Evolutionary conservation across 2,113 vertebrate species (phyloP), one percentile per base, ranked within the genome.

Genomic region (Corythoichthys haematopterus): DNA sequence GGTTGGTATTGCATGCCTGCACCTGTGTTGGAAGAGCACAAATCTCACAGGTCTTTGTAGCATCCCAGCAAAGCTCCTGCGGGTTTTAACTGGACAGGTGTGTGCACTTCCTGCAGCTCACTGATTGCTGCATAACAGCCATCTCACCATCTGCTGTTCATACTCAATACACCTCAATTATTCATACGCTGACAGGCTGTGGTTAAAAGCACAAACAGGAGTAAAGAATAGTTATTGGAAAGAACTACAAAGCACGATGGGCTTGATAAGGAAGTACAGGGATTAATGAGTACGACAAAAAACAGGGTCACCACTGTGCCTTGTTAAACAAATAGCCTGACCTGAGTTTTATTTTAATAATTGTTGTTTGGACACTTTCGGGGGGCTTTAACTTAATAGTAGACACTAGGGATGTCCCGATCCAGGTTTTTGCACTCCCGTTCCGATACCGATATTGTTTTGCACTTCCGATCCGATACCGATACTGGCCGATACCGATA

Each of bases 91-190:
- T 58, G 80, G 77, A 84, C 83, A 88, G 85, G 85, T 85, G 86
- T 87, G 76, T 65, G 67, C 67, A 77, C 69, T 76, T 78, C 72
- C 78, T 74, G 78, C 38, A 20, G 60, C 71, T 83, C 81, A 60
- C 53, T 47, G 75, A 78, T 74, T 68, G 81, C 84, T 84, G 84
- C 74, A 74, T 69, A 79, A 77, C 62, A 36, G 78, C 81, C 74
- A 81, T 84, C 84, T 78, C 64, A 65, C 84, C 88, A 90, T 90
- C 88, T 90, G 89, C 82, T 85, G 84, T 84, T 75, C 83, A 80
- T 70, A 82, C 77, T 87, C 82, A 79, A 79, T 84, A 83, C 80
- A 73, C 71, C 74, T 90, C 79, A 87, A 90, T 88, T 88, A 89
- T 90, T 90, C 81, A 90, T 87, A 73, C 9, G 3, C 62, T 67